These are phyloP conservation scores for Cuculus canorus DNA, from an alignment of 2,797 vertebrate genomes.

Conservation along the genomic window DNA sequence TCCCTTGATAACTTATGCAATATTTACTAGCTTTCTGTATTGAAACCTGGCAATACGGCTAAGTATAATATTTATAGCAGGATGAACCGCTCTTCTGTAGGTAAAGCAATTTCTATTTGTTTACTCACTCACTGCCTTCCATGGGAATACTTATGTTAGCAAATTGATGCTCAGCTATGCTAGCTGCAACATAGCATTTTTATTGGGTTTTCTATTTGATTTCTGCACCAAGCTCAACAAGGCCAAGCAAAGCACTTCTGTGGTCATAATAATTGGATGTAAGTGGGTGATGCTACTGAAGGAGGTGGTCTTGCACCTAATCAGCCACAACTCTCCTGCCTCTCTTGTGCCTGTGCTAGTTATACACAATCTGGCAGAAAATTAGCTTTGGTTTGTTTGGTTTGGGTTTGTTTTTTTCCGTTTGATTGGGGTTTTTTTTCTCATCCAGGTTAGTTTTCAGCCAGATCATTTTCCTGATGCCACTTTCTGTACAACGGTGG, in stretches of 20 bases:
- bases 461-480: not conserved
- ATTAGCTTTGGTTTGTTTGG: not conserved
- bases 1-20: not conserved
- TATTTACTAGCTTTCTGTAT: not conserved
- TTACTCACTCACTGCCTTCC: slow-evolving; percentile 6
- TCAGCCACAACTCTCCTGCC: not conserved
- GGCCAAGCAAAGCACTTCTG: not conserved
- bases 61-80: not conserved
- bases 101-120: slow-evolving; percentile 22
- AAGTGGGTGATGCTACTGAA: not conserved
- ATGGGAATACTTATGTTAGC: not conserved
- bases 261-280: not conserved
- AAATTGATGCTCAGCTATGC: not conserved
- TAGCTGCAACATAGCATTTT: not conserved
- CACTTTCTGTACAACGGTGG: not conserved
- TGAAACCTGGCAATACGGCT: not conserved
- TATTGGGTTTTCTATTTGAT: not conserved
- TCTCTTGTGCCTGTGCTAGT: not conserved
- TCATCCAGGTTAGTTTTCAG: not conserved
- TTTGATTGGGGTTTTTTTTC: not conserved
- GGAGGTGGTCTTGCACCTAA: not conserved
- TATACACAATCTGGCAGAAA: not conserved
- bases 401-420: not conserved
- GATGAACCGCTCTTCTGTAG: not conserved
- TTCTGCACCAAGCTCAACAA: not conserved